These are phyloP conservation scores for Sprattus sprattus DNA, from an alignment of 2,113 vertebrate genomes.

Conservation along the genomic window DNA sequence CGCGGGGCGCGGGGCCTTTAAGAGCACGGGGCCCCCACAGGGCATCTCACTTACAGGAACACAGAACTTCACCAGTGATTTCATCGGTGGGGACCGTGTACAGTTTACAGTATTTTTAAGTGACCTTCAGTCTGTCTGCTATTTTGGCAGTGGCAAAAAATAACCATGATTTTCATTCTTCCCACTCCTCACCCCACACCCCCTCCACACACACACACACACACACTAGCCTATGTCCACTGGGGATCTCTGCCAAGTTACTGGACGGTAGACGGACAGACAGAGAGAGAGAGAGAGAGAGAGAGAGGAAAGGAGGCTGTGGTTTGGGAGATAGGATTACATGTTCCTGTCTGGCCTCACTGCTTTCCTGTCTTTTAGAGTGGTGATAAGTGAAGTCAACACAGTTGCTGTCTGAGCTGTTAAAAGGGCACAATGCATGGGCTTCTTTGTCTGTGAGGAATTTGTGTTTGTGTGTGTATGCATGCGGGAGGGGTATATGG, in stretches of 20 bases:
- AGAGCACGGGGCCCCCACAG: background rate
- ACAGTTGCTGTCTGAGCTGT: background rate
- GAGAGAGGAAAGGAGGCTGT: slow-evolving; percentile 1
- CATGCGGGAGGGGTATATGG: background rate
- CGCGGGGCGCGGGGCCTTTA: background rate
- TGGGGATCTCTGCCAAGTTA: slow-evolving; percentile 5
- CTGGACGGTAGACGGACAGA: background rate
- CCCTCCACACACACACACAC: background rate
- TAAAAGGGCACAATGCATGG: background rate
- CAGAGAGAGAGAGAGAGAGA: background rate
- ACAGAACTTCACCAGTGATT: background rate
- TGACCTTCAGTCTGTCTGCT: slow-evolving; percentile 28
- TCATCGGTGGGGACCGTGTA: background rate
- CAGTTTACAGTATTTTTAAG: background rate
- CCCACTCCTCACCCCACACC: background rate
- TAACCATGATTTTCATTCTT: slow-evolving; percentile 17
- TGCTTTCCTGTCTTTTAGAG: background rate
- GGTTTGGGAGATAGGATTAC: slow-evolving; percentile 18
- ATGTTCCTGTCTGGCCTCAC: background rate
- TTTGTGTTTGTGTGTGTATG: background rate
- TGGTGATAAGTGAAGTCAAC: slow-evolving; percentile 3
- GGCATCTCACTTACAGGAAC: background rate
- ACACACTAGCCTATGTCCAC: background rate
- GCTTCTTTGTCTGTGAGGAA: background rate
- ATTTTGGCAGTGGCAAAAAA: slow-evolving; percentile 26